phyloP scores from a whole-genome alignment of 2,888 invertebrate genomes.

The Acronicta aceris region DNA sequence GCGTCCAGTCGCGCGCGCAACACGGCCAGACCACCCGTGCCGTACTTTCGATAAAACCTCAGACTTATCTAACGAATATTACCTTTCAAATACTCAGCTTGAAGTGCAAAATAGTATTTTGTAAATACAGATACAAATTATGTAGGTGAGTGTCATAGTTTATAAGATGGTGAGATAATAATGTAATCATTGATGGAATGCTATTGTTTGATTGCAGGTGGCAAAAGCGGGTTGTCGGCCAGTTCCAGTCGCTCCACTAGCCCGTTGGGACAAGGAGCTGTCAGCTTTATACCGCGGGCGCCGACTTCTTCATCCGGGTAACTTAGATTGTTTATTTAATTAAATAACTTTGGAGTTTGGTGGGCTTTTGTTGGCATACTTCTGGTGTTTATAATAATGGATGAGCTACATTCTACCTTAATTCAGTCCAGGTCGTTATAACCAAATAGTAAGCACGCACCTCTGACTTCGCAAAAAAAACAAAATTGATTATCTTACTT shows the following conservation, averaged over 20 bases:
- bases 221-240: constrained; percentile 85
- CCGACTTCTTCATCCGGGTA: constrained; percentile 90
- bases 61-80: constrained; percentile 69
- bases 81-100: constrained; percentile 68
- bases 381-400: constrained; percentile 25
- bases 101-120: constrained; percentile 60
- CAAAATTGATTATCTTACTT: too few species aligned
- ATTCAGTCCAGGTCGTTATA: too few species aligned
- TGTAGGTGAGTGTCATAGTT: constrained; percentile 24
- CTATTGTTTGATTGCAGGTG: constrained; percentile 73
- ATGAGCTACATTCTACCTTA: constrained; percentile 1
- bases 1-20: constrained; percentile 72
- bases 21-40: constrained; percentile 75
- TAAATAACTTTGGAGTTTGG: constrained; percentile 34
- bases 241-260: constrained; percentile 90
- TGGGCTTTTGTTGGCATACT: constrained; percentile 24
- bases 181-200: constrained; percentile 49
- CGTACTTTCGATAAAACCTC: constrained; percentile 68
- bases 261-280: constrained; percentile 84
- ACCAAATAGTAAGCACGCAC: too few species aligned
- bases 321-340: constrained; percentile 49
- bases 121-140: constrained; percentile 47
- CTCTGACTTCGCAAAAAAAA: too few species aligned
- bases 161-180: constrained; percentile 20
- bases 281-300: constrained; percentile 86